A percentile compares a stretch with the other conserved stretches of the same genome.
Conservation (phyloP, 2,797 vertebrate species). For the Dicrostonyx torquatus region DNA sequence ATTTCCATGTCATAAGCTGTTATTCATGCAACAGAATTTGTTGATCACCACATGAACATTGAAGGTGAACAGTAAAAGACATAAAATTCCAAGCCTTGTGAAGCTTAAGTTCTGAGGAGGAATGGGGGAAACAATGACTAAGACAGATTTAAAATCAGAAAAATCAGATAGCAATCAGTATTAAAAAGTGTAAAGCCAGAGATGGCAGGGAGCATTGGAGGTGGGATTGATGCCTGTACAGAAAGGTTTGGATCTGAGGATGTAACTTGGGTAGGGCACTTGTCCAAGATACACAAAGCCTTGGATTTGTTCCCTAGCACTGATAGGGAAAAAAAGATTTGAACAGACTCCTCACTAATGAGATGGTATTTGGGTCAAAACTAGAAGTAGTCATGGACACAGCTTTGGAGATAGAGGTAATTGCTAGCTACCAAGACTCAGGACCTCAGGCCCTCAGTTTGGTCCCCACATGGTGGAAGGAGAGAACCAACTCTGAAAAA, state of each 20-base stretch:
- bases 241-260: background rate
- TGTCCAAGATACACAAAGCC: background rate
- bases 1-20: background rate
- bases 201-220: background rate
- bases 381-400: background rate
- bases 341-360: background rate
- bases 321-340: background rate
- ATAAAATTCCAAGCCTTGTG: background rate
- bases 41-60: background rate
- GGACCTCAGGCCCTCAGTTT: background rate
- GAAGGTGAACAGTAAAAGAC: background rate
- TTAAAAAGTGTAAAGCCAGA: background rate
- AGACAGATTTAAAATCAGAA: background rate
- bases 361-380: background rate
- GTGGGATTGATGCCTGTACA: background rate
- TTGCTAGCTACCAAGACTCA: background rate
- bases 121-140: background rate
- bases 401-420: background rate
- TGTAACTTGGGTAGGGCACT: background rate
- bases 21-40: background rate
- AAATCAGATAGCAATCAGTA: background rate
- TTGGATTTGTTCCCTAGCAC: background rate
- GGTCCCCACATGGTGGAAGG: background rate
- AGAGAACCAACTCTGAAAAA: background rate
- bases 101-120: slow-evolving; percentile 8